A percentile compares a stretch with the other conserved stretches of the same genome.
Evolutionary conservation across 1,140 invertebrate genomes (phyloP).

Genomic region (Gyrodactylus salaris): DNA sequence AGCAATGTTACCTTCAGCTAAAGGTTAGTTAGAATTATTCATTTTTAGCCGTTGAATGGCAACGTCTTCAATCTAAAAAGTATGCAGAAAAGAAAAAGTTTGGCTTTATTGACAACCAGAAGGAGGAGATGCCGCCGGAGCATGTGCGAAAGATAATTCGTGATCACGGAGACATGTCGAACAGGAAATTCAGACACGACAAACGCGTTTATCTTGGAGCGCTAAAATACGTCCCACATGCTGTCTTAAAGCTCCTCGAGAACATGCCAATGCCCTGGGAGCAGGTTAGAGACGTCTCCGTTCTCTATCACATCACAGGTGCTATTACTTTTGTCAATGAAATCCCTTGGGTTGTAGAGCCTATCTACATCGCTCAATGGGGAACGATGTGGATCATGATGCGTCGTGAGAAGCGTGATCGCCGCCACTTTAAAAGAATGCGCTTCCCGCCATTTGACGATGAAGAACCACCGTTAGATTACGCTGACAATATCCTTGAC

Average conservation of each 20-base stretch:
- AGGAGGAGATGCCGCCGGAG: constrained; percentile 90
- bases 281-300: constrained; percentile 73
- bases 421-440: constrained; percentile 95
- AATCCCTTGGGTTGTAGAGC: constrained; percentile 93
- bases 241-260: constrained; percentile 69
- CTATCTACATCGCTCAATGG: constrained; percentile 96
- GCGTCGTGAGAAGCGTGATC: constrained; percentile 83
- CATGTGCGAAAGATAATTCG: constrained; percentile 81
- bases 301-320: constrained; percentile 69
- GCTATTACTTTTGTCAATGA: constrained; percentile 95
- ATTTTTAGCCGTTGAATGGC: constrained; percentile 50
- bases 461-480: constrained; percentile 93
- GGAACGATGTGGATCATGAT: constrained; percentile 99
- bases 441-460: constrained; percentile 97
- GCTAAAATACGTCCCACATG: constrained; percentile 41
- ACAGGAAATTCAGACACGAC: constrained; percentile 70
- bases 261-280: constrained; percentile 99
- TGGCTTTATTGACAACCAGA: constrained; percentile 78
- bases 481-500: constrained; percentile 90
- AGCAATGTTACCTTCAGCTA: not conserved
- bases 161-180: constrained; percentile 91
- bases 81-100: constrained; percentile 81
- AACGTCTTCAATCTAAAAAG: constrained; percentile 64
- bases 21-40: not conserved
- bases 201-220: constrained; percentile 72